Conservation (phyloP, 2,888 invertebrate genomes). For the Drosophila tripunctata region DNA sequence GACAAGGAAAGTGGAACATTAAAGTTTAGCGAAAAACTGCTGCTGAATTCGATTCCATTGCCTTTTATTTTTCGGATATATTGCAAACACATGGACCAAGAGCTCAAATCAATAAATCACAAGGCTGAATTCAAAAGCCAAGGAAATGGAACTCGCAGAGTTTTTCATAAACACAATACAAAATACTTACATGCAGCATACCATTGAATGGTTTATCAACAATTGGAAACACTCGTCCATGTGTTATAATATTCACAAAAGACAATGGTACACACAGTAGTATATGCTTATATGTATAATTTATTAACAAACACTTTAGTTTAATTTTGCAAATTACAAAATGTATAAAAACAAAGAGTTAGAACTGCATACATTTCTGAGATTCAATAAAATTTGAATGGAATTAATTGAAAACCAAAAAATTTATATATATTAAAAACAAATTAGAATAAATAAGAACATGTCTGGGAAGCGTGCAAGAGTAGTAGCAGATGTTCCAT, state of each 20-base stretch:
- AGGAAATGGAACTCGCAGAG: slow-evolving; percentile 79
- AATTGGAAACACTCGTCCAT: slow-evolving; percentile 57
- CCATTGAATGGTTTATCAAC: slow-evolving; percentile 1
- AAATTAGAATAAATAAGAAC: slow-evolving; percentile 20
- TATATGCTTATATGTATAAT: slow-evolving; percentile 14
- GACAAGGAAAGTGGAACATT: slow-evolving; percentile 15
- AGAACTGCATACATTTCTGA: slow-evolving; percentile 11
- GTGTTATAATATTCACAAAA: slow-evolving; percentile 76
- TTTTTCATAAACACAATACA: slow-evolving; percentile 58
- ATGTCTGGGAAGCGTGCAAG: slow-evolving; percentile 9
- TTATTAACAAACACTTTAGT: slow-evolving; percentile 39
- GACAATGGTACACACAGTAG: slow-evolving; percentile 48
- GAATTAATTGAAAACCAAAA: slow-evolving; percentile 13
- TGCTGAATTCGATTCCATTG: slow-evolving; percentile 82
- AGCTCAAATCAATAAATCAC: slow-evolving; percentile 62
- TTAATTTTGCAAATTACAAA: slow-evolving; percentile 33
- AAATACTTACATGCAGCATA: slow-evolving; percentile 62
- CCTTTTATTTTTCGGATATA: slow-evolving; percentile 73
- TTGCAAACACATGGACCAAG: slow-evolving; percentile 82
- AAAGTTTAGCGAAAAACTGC: slow-evolving; percentile 64
- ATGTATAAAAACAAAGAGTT: slow-evolving; percentile 15
- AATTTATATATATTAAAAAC: too few relatives aligned
- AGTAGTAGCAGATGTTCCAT: slow-evolving; percentile 19
- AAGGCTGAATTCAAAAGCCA: slow-evolving; percentile 48
- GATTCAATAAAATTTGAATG: slow-evolving; percentile 34